Evolutionary conservation across 2,888 invertebrate species (phyloP), one percentile per base, ranked within the genome.

Genomic region (Zaprionus lineosus): DNA sequence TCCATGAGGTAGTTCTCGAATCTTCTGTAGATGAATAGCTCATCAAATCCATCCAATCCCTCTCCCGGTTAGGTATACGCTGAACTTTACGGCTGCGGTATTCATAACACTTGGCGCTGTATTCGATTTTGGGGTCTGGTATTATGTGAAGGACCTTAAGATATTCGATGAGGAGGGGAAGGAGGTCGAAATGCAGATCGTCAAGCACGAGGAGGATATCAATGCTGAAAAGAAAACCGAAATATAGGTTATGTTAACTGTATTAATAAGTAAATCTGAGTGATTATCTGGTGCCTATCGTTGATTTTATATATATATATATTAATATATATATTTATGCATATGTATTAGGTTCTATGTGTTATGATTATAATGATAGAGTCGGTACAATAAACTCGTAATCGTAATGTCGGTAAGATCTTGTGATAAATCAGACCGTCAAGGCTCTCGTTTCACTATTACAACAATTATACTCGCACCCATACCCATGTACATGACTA

Each of bases 111-210:
- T 94, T 58, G 94, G 94, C 5, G 92, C 93, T 21, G 7, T 94
- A 3, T 94, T 93, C 77, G 94, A 94, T 81, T 87, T 91, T 26
- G 92, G 92, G 9, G 93, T 94, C 7, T 94, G 94, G 93, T 93
- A 93, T 87, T 93, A 92, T 77, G 93, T 93, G 1, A 94, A 93
- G 86, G 92, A 93, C 76, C 91, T 94, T 37, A 92, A 93, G 88
- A 93, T 94, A 74, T 94, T 93, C 84, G 94, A 94, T 75, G 93
- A 93, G 66, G 93, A 93, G 76, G 73, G 88, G 5, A 88, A 89
- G 18, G 89, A 89, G 29, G 76, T 84, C 8, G 90, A 90, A 81
- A 74, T 90, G 79, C 73, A 88, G 66, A 84, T 89, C 31, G 87
- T 89, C 11, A 78, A 87, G 57, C 87, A 88, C 57, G 88, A 90